A percentile compares a stretch with the other conserved stretches of the same genome.
phyloP scores from a whole-genome alignment of 2,113 vertebrate species.

The Suricata suricatta region DNA sequence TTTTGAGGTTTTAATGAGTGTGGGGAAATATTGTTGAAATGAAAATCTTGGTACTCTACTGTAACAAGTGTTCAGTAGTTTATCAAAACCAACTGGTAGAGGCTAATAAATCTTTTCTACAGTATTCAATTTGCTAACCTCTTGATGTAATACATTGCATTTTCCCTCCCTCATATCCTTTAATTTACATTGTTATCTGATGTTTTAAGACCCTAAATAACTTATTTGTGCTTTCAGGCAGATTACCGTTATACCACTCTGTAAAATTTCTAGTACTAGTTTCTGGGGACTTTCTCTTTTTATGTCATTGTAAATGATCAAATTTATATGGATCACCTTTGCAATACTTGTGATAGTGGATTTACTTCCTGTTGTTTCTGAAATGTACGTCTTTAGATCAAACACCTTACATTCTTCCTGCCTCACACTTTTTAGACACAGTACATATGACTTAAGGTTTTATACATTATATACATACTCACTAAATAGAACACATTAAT shows the following conservation, averaged over 20 bases:
- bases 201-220: slow-evolving; percentile 38
- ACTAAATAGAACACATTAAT: slow-evolving; percentile 68
- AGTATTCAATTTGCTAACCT: slow-evolving; percentile 82
- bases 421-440: slow-evolving; percentile 73
- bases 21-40: slow-evolving; percentile 71
- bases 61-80: slow-evolving; percentile 80
- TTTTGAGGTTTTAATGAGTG: slow-evolving; percentile 77
- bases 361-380: slow-evolving; percentile 73
- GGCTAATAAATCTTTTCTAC: slow-evolving; percentile 86
- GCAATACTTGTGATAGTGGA: slow-evolving; percentile 56
- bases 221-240: slow-evolving; percentile 49
- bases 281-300: slow-evolving; percentile 73
- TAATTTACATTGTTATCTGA: slow-evolving; percentile 70
- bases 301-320: slow-evolving; percentile 66
- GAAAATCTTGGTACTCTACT: slow-evolving; percentile 75
- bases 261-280: slow-evolving; percentile 51
- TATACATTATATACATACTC: slow-evolving; percentile 74
- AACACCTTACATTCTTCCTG: slow-evolving; percentile 71
- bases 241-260: slow-evolving; percentile 32
- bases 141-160: slow-evolving; percentile 80
- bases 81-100: slow-evolving; percentile 81
- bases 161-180: slow-evolving; percentile 67
- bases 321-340: slow-evolving; percentile 74
- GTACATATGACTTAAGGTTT: slow-evolving; percentile 60
- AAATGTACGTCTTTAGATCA: slow-evolving; percentile 52